A percentile compares a stretch with the other conserved stretches of the same genome.
These are phyloP conservation scores for Amphipoea lucens DNA, from an alignment of 2,888 invertebrate species.

Conservation along the genomic window DNA sequence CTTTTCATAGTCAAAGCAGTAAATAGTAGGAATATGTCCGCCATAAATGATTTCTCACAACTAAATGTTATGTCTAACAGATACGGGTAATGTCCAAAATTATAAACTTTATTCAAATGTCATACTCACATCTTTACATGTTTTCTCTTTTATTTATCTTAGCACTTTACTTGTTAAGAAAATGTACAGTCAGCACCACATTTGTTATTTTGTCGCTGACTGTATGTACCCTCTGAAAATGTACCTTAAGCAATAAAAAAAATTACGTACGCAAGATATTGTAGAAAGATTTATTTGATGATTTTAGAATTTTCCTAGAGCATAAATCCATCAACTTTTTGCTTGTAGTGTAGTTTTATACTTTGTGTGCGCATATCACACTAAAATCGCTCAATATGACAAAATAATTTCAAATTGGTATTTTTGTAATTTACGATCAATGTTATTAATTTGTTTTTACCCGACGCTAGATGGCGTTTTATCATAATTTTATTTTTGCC, in stretches of 20 bases:
- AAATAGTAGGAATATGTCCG: constrained; percentile 26
- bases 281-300: constrained; percentile 39
- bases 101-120: constrained; percentile 65
- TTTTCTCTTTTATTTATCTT: constrained; percentile 48
- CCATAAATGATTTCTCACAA: constrained; percentile 53
- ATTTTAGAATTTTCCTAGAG: constrained; percentile 17
- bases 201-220: constrained; percentile 56
- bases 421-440: constrained; percentile 18
- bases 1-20: constrained; percentile 20
- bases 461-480: constrained; percentile 18
- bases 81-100: constrained; percentile 77
- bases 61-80: constrained; percentile 57
- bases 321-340: constrained; percentile 14
- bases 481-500: constrained; percentile 2
- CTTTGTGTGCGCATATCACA: constrained; percentile 29
- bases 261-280: constrained; percentile 59
- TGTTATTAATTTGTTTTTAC: constrained; percentile 20
- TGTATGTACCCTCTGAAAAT: constrained; percentile 54
- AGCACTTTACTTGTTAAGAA: constrained; percentile 46
- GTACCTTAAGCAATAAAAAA: constrained; percentile 64
- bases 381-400: constrained; percentile 30
- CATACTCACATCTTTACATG: constrained; percentile 57
- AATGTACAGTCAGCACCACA: constrained; percentile 52
- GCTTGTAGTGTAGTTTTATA: constrained; percentile 30
- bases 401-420: constrained; percentile 9